Evolutionary conservation across 2,888 invertebrate genomes (phyloP).

Genomic region (Cactoblastis cactorum): DNA sequence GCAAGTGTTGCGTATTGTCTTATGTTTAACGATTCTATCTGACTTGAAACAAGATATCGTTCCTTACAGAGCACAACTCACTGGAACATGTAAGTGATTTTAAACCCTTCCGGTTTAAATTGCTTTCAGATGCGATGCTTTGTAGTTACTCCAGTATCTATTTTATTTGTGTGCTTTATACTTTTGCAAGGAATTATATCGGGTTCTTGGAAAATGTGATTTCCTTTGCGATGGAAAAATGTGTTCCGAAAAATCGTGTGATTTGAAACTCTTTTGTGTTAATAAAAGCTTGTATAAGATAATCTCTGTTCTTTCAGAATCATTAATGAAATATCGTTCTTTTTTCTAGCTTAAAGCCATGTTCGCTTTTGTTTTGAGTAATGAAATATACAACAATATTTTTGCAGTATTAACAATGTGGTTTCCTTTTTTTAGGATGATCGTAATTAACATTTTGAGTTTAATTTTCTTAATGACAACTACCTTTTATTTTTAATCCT

Average conservation of each 20-base stretch:
- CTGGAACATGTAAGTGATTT: conserved; percentile 7
- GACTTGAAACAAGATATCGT: conserved; percentile 46
- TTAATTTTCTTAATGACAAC: too few relatives aligned
- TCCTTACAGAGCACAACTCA: conserved; percentile 11
- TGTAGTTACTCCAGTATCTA: neutral
- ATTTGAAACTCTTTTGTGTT: too few relatives aligned
- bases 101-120: conserved; percentile 5
- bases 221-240: neutral
- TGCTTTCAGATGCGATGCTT: conserved; percentile 2
- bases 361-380: too few relatives aligned
- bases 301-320: too few relatives aligned
- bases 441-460: too few relatives aligned
- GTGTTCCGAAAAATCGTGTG: neutral
- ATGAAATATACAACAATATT: too few relatives aligned
- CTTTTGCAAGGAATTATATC: neutral
- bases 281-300: too few relatives aligned
- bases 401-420: too few relatives aligned
- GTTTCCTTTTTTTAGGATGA: too few relatives aligned
- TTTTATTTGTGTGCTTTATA: neutral
- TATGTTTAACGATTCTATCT: conserved; percentile 60
- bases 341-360: too few relatives aligned
- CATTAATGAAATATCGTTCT: too few relatives aligned
- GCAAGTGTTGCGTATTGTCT: conserved; percentile 61
- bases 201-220: neutral
- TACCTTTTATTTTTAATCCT: too few relatives aligned